phyloP scores from a whole-genome alignment of 2,113 vertebrate species.

The Ascaphus truei region DNA sequence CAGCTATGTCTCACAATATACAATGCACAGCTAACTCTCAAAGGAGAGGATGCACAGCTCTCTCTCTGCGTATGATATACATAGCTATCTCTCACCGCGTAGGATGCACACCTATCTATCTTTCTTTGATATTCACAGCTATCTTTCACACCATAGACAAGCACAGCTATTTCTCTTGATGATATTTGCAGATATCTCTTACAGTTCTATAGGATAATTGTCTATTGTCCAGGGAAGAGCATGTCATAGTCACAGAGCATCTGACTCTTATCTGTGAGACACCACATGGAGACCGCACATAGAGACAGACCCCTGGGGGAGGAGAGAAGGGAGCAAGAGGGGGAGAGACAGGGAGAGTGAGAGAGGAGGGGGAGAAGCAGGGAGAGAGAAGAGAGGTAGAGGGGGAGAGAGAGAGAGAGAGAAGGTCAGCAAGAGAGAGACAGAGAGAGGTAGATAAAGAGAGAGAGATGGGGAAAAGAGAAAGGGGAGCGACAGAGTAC shows the following conservation, averaged over 20 bases:
- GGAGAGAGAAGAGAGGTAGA: background rate
- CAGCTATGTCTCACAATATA: too few relatives aligned
- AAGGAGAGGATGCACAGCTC: too few relatives aligned
- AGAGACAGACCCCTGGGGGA: conserved; percentile 4
- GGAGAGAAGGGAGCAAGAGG: too few relatives aligned
- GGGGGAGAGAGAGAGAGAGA: background rate
- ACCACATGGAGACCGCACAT: conserved; percentile 18
- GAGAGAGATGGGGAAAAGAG: too few relatives aligned
- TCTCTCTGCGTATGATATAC: background rate
- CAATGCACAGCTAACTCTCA: too few relatives aligned
- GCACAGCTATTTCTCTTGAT: background rate
- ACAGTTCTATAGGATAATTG: too few relatives aligned
- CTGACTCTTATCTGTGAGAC: conserved; percentile 11
- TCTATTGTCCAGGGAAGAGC: conserved; percentile 27
- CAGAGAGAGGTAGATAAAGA: background rate
- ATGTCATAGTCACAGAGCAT: conserved; percentile 23
- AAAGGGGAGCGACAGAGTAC: background rate
- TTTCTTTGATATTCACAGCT: background rate
- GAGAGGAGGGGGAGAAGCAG: background rate
- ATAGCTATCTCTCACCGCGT: background rate
- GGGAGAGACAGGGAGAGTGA: background rate
- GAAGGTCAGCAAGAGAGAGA: background rate
- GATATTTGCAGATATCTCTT: too few relatives aligned
- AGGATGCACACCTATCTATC: background rate
- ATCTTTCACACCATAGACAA: background rate